Percentiles rank a stretch among this genome's conserved stretches.
phyloP scores from a whole-genome alignment of 1,140 invertebrate species.

The Cephus cinctus region DNA sequence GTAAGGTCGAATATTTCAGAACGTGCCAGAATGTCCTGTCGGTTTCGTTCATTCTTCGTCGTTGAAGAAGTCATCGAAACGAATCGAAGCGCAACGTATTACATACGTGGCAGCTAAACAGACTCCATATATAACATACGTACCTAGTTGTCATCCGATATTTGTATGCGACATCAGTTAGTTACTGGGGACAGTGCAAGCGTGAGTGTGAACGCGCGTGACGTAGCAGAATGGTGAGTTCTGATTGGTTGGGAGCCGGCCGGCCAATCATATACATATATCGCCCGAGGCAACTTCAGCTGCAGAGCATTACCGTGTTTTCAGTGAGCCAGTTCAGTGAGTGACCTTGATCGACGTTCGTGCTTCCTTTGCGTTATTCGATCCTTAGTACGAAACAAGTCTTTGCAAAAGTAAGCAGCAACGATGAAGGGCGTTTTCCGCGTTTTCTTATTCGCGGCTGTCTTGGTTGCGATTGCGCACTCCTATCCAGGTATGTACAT shows the following conservation, averaged over 20 bases:
- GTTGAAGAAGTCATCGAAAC: no score
- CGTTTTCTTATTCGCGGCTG: conserved; percentile 24
- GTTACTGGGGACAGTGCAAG: no score
- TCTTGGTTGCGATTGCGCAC: conserved; percentile 31
- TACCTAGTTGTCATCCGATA: no score
- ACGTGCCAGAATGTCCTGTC: no score
- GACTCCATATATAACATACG: no score
- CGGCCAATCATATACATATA: conserved; percentile 19
- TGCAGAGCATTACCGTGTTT: conserved; percentile 20
- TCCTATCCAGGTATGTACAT: conserved; percentile 40
- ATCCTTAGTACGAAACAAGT: conserved; percentile 23
- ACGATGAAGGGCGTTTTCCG: conserved; percentile 22
- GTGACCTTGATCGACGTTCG: conserved; percentile 35
- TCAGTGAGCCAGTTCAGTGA: conserved; percentile 23
- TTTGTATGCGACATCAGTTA: no score
- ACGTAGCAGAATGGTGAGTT: no score
- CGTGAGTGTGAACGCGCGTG: no score
- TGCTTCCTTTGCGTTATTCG: conserved; percentile 20
- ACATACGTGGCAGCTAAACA: no score
- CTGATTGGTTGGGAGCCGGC: conserved; percentile 10
- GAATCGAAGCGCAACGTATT: no score
- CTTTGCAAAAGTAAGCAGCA: conserved; percentile 5
- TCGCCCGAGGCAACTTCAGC: conserved; percentile 14
- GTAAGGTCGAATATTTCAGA: no score
- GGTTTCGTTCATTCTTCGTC: no score